Conservation (phyloP, 2,113 vertebrate species). For the Ceyx cyanopectus region DNA sequence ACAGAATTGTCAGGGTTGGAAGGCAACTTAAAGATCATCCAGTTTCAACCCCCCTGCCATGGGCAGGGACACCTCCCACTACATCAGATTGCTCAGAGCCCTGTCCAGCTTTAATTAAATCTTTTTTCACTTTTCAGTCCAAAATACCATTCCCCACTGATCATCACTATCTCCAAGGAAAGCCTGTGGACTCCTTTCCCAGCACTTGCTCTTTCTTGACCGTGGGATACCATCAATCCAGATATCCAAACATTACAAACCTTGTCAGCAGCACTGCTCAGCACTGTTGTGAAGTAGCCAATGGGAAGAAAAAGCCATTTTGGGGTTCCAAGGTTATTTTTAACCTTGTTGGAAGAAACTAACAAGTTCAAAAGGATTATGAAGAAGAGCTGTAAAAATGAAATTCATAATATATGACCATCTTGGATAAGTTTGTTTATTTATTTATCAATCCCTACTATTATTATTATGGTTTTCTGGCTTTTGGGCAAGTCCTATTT, state of each 20-base stretch:
- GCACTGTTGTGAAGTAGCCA: neutral
- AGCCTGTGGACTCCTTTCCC: neutral
- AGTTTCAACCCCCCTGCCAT: too few relatives aligned
- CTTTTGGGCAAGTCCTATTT: constrained; percentile 1
- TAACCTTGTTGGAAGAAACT: neutral
- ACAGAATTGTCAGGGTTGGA: too few relatives aligned
- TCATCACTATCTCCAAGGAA: neutral
- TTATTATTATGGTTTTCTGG: constrained; percentile 2
- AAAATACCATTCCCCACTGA: neutral
- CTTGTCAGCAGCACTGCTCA: neutral
- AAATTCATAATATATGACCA: neutral
- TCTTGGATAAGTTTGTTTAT: neutral
- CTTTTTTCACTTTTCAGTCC: neutral
- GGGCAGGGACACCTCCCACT: too few relatives aligned
- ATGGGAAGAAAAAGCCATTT: constrained; percentile 13
- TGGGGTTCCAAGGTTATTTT: neutral
- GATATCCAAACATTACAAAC: neutral
- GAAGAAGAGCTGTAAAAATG: neutral
- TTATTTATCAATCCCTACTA: neutral
- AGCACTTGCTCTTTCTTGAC: neutral
- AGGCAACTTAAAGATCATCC: too few relatives aligned
- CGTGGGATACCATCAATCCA: neutral
- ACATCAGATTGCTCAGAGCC: too few relatives aligned
- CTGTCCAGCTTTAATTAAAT: neutral
- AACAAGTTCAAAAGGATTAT: neutral